Base-by-base conservation (phyloP, 2,888 invertebrate species). In the Achlya flavicornis region DNA sequence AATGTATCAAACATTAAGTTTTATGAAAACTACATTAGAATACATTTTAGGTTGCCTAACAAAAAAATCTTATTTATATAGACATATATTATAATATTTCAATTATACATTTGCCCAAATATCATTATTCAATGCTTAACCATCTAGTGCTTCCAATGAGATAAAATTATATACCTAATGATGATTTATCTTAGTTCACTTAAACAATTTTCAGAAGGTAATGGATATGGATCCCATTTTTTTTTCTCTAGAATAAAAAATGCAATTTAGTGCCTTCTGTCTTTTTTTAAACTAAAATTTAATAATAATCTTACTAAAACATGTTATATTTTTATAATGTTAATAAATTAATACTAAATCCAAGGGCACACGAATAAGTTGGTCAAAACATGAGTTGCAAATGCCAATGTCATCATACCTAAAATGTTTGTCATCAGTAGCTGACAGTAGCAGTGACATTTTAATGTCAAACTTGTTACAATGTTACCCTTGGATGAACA, bases 261-360 rank as follows among this genome's bases (percentile, higher is more conserved):
- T 85, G 86, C 86, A 80, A 81, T 80, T 77, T 81, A 81, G 79
- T 84, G 79, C 76, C 76, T 66, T 73, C 73, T 85, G 85, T 85
- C 86, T 85, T 86, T 85, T n/a, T 84, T 67, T 67, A 64, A 64
- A 65, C 65, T 66, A 69, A 65, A 73, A 70, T 64, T 66, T 59
- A 63, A 60, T 66, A 66, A 66, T 67, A 64, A 65, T 61, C 35
- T 64, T 68, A 69, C 67, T 69, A 69, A 70, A 19, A 35, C 4
- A 60, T 41, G 12, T 59, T 14, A 14, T 59, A 59, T 41, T 19
- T 19, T 19, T 60, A 26, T 19, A 10, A 53, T 46, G 46, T 46
- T 46, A 53, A 53, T 53, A 19, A 16, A 53, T 53, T 53, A 59
- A 10, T 38, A 35, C 19, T 41, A 60, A 60, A 26, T 60, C 60